These are phyloP conservation scores for Tortrix viridana DNA, from an alignment of 2,888 invertebrate species.

Conservation along the genomic window DNA sequence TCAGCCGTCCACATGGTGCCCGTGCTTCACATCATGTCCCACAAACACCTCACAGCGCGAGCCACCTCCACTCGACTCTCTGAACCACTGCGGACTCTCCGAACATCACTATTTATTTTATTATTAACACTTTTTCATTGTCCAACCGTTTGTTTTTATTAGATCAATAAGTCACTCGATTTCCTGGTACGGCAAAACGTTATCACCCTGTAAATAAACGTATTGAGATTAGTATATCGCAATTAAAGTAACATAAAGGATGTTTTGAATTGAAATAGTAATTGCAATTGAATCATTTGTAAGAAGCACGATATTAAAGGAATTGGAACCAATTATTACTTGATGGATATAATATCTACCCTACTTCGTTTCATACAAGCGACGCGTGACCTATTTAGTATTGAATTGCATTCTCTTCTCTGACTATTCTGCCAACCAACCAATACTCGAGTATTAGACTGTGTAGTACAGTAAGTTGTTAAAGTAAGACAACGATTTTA, in stretches of 20 bases:
- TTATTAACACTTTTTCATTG: slow-evolving; percentile 1
- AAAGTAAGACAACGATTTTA: no score
- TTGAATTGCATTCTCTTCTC: slow-evolving; percentile 6
- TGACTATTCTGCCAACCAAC: neutral
- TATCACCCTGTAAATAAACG: neutral
- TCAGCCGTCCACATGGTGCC: slow-evolving; percentile 76
- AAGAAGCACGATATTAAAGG: neutral
- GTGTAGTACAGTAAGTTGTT: no score
- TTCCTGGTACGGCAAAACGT: neutral
- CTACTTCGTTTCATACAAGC: neutral
- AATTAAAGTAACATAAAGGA: neutral
- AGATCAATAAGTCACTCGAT: neutral
- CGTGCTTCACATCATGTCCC: slow-evolving; percentile 70
- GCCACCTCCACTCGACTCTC: slow-evolving; percentile 21
- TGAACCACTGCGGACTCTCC: slow-evolving; percentile 12
- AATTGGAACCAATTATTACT: no score
- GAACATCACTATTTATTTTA: slow-evolving; percentile 14
- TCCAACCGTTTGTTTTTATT: slow-evolving; percentile 5
- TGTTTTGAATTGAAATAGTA: neutral
- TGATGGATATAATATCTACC: no score
- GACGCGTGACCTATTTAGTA: slow-evolving; percentile 6
- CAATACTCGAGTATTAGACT: neutral
- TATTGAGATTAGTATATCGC: neutral
- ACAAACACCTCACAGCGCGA: slow-evolving; percentile 54
- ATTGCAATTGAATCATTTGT: neutral